Base-by-base conservation (phyloP, 2,113 vertebrate species). In the Conger conger region DNA sequence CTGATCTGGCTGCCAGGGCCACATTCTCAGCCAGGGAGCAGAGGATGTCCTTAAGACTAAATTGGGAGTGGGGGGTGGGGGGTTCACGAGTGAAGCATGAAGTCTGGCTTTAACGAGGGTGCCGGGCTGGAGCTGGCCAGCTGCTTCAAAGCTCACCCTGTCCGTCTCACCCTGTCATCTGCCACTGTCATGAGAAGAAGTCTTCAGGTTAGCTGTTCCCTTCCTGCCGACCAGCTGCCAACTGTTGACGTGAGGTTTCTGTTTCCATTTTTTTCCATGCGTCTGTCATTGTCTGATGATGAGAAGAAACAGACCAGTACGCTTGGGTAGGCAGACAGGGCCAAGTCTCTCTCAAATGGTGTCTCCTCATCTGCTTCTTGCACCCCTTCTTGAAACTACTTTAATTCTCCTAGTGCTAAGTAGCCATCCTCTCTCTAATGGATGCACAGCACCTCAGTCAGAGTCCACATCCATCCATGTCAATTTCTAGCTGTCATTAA, bases 101-200 rank as follows among this genome's bases (percentile, higher is more conserved):
- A 90, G 90, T 89, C 89, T 90, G 89, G 84, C 92, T 92, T 84
- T 93, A 94, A 93, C 93, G 91, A 93, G 86, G 90, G 83, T 85
- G 88, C 80, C 87, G 38, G 53, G 60, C 5, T 83, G 36, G 88
- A 86, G 87, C 86, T 88, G 89, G 82, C 92, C 92, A 93, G 87
- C 92, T 89, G 90, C 88, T 90, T 92, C 89, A 88, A 92, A 90
- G 86, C 83, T 54, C 81, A 57, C 87, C 38, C 87, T 85, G 77
- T 68, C 57, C 54, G 68, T 84, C 86, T 87, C 83, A 85, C 86
- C 57, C 88, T 92, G 91, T 85, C 91, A 92, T 84, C 90, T 89
- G 83, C 45, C 82, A 86, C 85, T 88, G 90, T 90, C 88, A 90
- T 87, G 89, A 84, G 82, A 90, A 87, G 86, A 89, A 80, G 82